phyloP scores from a whole-genome alignment of 2,797 vertebrate species.

The Nothura maculosa region DNA sequence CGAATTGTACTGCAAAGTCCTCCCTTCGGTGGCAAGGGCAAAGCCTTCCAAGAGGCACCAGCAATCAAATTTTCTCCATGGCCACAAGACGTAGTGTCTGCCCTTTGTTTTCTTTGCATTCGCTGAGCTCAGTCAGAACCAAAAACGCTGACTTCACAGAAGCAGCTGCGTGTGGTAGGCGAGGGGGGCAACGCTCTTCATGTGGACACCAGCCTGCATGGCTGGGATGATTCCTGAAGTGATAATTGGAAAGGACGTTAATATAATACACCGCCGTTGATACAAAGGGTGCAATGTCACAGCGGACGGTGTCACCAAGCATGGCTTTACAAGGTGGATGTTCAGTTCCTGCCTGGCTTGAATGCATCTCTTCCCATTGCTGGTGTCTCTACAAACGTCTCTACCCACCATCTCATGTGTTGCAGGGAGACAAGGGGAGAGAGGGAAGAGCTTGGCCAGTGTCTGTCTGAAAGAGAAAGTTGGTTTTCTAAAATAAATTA shows the following conservation, averaged over 20 bases:
- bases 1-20: neutral
- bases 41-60: neutral
- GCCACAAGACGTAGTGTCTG: neutral
- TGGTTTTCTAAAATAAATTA: neutral
- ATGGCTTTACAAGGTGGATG: neutral
- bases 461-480: neutral
- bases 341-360: neutral
- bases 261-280: neutral
- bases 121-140: neutral
- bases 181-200: fast-evolving
- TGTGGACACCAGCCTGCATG: fast-evolving
- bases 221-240: neutral
- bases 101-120: neutral
- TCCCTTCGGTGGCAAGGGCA: neutral
- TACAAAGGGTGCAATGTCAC: neutral
- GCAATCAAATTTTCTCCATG: neutral
- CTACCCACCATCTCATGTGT: neutral
- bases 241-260: neutral
- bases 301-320: neutral
- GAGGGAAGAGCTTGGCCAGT: neutral
- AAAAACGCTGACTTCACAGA: neutral
- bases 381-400: neutral
- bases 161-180: neutral
- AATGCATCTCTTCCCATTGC: neutral
- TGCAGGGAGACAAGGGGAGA: neutral